Evolutionary conservation across 2,113 vertebrate genomes (phyloP).

Genomic region (Nestor notabilis): DNA sequence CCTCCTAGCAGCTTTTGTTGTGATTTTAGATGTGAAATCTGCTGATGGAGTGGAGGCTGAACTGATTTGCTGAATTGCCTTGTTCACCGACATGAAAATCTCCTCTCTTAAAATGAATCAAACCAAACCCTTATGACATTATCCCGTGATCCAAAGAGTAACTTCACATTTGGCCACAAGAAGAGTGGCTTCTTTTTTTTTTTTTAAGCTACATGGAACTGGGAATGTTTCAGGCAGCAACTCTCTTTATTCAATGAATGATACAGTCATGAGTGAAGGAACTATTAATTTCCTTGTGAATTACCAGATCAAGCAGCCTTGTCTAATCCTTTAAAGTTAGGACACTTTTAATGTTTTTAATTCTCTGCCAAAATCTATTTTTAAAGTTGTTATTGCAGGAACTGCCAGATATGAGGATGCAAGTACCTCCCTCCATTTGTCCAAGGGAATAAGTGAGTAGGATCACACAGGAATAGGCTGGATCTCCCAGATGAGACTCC

Average conservation of each 20-base stretch:
- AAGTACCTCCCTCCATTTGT: neutral
- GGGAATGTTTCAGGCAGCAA: neutral
- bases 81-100: neutral
- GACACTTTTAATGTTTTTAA: neutral
- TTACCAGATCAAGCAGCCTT: neutral
- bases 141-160: conserved; percentile 13
- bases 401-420: neutral
- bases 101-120: conserved; percentile 20
- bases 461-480: neutral
- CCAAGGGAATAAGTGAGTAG: neutral
- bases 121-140: conserved; percentile 12
- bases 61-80: conserved; percentile 18
- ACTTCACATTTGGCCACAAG: conserved; percentile 30
- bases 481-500: neutral
- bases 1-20: conserved; percentile 47
- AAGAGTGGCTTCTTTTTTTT: neutral
- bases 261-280: neutral
- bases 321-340: conserved; percentile 13
- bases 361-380: conserved; percentile 7
- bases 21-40: conserved; percentile 34
- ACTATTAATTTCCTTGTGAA: neutral
- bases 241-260: neutral
- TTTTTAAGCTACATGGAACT: neutral
- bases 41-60: conserved; percentile 9
- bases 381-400: neutral